Percentiles rank a stretch among this genome's conserved stretches.
Evolutionary conservation across 92 coral and sea anemone genomes (phyloP).

Genomic region (Zoanthus solanderi): DNA sequence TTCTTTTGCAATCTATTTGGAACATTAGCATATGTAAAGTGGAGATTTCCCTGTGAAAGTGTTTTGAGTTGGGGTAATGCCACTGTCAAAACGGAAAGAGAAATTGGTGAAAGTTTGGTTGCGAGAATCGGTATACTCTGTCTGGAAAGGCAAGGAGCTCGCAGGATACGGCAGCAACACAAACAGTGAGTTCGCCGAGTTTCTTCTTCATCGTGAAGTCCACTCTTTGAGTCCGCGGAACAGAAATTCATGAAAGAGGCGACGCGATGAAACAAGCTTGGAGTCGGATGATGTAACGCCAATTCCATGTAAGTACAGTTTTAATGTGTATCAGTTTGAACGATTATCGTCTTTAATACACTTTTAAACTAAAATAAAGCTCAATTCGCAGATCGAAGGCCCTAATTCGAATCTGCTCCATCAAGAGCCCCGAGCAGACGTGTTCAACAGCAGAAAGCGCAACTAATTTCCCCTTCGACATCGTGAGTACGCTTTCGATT

Average conservation of each 20-base stretch:
- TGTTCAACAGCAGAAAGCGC: not conserved
- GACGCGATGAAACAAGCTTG: not conserved
- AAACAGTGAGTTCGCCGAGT: not conserved
- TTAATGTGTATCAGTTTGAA: not conserved
- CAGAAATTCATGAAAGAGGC: not conserved
- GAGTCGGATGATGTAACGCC: not conserved
- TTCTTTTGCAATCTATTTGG: conserved; percentile 7
- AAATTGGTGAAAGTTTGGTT: not conserved
- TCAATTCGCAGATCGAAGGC: not conserved
- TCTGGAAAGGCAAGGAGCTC: conserved; percentile 39
- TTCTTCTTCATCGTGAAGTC: not conserved
- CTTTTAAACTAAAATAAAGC: not conserved
- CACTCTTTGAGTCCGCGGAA: not conserved
- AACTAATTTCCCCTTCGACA: not conserved
- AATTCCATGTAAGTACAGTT: not conserved
- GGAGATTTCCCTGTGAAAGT: not conserved
- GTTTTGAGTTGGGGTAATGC: not conserved
- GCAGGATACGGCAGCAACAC: too few species aligned
- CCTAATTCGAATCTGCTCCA: not conserved
- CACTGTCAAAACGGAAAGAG: conserved; percentile 30
- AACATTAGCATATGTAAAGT: not conserved
- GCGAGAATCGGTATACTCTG: conserved; percentile 27
- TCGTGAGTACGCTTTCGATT: not conserved
- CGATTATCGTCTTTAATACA: not conserved
- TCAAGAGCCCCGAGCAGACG: not conserved